These are phyloP conservation scores for Helicoverpa zea DNA, from an alignment of 1,140 invertebrate genomes.

Conservation along the genomic window DNA sequence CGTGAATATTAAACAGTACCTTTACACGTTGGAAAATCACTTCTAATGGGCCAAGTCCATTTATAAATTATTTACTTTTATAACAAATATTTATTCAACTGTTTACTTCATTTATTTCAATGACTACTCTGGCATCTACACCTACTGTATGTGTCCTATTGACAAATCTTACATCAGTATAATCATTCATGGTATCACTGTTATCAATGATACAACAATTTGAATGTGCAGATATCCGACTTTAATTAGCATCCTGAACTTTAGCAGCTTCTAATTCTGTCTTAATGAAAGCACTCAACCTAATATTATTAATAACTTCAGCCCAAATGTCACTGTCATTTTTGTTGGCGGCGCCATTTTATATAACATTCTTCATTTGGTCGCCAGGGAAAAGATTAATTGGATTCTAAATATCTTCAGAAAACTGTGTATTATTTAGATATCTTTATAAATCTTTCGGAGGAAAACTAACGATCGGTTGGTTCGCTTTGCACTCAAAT, in stretches of 20 bases:
- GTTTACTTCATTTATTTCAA: no score
- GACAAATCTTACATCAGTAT: background rate
- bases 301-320: slow-evolving; percentile 18
- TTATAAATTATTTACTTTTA: no score
- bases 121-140: no score
- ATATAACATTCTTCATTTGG: slow-evolving; percentile 25
- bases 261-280: background rate
- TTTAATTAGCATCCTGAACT: slow-evolving; percentile 11
- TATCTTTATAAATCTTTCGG: slow-evolving; percentile 19
- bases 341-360: background rate
- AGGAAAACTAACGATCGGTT: slow-evolving; percentile 10
- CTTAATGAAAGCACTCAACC: background rate
- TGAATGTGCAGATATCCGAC: background rate
- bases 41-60: background rate
- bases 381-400: slow-evolving; percentile 18
- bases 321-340: slow-evolving; percentile 3
- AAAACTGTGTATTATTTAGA: slow-evolving; percentile 31
- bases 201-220: background rate
- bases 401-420: slow-evolving; percentile 23
- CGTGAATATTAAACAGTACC: slow-evolving; percentile 36
- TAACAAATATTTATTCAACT: no score
- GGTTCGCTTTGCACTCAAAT: slow-evolving; percentile 15
- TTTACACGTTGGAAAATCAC: background rate
- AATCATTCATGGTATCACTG: background rate
- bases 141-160: no score